Conservation (phyloP, 2,113 vertebrate species). For the Lagopus muta region DNA sequence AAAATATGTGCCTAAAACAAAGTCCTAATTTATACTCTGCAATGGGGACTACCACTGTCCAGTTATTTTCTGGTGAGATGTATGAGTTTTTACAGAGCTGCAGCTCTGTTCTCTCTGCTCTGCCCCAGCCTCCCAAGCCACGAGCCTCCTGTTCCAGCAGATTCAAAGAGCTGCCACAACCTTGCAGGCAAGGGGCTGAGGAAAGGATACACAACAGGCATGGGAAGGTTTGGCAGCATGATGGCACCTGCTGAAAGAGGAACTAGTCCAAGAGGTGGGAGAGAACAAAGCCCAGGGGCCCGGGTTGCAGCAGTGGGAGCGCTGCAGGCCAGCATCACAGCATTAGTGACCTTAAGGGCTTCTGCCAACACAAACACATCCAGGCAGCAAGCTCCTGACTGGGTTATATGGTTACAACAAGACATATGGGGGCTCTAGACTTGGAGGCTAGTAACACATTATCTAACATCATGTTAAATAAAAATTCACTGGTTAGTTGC, state of each 20-base stretch:
- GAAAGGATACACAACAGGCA: not conserved
- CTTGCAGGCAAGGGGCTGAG: rapidly evolving
- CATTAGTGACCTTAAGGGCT: not conserved
- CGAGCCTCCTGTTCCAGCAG: not conserved
- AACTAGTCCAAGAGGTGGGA: not conserved
- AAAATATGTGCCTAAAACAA: not conserved
- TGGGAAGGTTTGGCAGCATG: not conserved
- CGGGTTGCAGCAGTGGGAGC: not conserved
- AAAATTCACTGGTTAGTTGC: not conserved
- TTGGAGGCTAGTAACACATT: not conserved
- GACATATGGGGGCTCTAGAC: not conserved
- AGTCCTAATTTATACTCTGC: no score
- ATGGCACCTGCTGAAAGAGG: not conserved
- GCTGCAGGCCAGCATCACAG: not conserved
- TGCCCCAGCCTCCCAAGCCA: rapidly evolving
- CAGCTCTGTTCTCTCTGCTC: not conserved
- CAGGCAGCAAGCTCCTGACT: not conserved
- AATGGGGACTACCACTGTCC: not conserved
- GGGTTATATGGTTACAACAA: not conserved
- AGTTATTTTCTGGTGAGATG: rapidly evolving
- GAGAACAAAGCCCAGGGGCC: not conserved
- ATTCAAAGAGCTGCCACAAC: not conserved
- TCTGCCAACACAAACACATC: not conserved
- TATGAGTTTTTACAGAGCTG: rapidly evolving
- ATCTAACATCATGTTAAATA: not conserved